Percentiles rank a stretch among this genome's conserved stretches.
Conservation (phyloP, 2,888 invertebrate genomes). For the Tetrapedia diversipes region DNA sequence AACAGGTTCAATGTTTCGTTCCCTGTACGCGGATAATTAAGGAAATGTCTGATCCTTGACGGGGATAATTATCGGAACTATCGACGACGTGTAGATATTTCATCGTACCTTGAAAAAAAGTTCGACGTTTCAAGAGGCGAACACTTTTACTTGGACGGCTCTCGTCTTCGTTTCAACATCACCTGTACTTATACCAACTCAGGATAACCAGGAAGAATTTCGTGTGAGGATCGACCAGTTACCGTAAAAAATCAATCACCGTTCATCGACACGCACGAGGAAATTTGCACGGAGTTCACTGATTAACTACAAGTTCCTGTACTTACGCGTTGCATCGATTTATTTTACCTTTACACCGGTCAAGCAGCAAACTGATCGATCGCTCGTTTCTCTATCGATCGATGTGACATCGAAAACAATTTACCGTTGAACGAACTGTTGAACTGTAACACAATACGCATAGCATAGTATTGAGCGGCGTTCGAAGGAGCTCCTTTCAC, state of each 20-base stretch:
- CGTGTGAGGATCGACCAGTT: not conserved
- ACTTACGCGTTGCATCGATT: not conserved
- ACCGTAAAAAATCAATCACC: slow-evolving; percentile 13
- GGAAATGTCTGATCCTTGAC: not conserved
- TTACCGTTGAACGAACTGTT: no score
- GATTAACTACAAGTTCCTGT: not conserved
- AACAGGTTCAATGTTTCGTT: no score
- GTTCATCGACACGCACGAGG: not conserved
- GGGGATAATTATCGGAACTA: not conserved
- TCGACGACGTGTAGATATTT: not conserved
- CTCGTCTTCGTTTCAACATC: not conserved
- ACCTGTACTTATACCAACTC: no score
- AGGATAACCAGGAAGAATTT: slow-evolving; percentile 13
- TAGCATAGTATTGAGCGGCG: not conserved
- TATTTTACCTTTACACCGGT: not conserved
- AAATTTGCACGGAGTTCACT: not conserved
- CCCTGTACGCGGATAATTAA: not conserved
- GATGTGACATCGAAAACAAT: not conserved
- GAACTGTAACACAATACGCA: no score
- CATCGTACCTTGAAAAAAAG: not conserved
- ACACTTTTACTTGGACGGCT: not conserved
- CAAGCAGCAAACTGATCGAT: not conserved
- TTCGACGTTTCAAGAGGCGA: not conserved
- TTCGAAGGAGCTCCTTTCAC: not conserved
- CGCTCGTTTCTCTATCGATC: not conserved